Percentiles rank a stretch among this genome's conserved stretches.
These are phyloP conservation scores for Mustelus asterias DNA, from an alignment of 2,113 vertebrate species.

Conservation along the genomic window DNA sequence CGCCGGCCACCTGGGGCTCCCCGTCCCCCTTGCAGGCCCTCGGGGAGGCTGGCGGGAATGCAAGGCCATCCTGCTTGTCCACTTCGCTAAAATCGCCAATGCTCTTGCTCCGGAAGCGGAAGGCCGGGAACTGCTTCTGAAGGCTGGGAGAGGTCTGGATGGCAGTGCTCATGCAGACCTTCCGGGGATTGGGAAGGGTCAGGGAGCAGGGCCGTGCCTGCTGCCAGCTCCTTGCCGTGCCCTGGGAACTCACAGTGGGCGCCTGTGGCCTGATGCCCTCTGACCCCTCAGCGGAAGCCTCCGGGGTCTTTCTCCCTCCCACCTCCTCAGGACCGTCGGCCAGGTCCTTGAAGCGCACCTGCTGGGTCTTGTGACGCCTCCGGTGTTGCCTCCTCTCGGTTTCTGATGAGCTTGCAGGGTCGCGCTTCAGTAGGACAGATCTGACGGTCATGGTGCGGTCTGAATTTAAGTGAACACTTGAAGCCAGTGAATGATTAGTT, in stretches of 20 bases:
- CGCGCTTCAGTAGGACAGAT: slow-evolving; percentile 70
- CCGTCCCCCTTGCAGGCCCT: neutral
- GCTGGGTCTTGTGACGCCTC: slow-evolving; percentile 68
- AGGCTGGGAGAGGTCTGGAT: slow-evolving; percentile 75
- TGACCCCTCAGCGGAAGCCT: slow-evolving; percentile 58
- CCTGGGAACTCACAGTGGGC: slow-evolving; percentile 56
- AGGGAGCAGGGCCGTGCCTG: slow-evolving; percentile 59
- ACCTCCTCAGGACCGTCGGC: slow-evolving; percentile 50
- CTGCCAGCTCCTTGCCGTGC: slow-evolving; percentile 59
- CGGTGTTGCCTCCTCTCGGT: slow-evolving; percentile 65
- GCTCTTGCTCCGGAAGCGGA: slow-evolving; percentile 56
- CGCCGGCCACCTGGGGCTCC: neutral
- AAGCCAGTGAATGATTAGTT: slow-evolving; percentile 54
- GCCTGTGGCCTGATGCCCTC: slow-evolving; percentile 57
- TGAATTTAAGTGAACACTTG: slow-evolving; percentile 54
- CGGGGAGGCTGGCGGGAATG: neutral
- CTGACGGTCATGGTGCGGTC: slow-evolving; percentile 70
- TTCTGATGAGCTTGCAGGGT: slow-evolving; percentile 55
- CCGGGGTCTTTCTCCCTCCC: neutral
- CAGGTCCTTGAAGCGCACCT: slow-evolving; percentile 75
- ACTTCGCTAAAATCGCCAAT: slow-evolving; percentile 51
- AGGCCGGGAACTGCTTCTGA: slow-evolving; percentile 55
- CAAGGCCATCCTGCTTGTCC: neutral
- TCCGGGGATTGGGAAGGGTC: slow-evolving; percentile 64
- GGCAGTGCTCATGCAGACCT: slow-evolving; percentile 64